Evolutionary conservation across 2,797 vertebrate species (phyloP).

Genomic region (Nasua narica): DNA sequence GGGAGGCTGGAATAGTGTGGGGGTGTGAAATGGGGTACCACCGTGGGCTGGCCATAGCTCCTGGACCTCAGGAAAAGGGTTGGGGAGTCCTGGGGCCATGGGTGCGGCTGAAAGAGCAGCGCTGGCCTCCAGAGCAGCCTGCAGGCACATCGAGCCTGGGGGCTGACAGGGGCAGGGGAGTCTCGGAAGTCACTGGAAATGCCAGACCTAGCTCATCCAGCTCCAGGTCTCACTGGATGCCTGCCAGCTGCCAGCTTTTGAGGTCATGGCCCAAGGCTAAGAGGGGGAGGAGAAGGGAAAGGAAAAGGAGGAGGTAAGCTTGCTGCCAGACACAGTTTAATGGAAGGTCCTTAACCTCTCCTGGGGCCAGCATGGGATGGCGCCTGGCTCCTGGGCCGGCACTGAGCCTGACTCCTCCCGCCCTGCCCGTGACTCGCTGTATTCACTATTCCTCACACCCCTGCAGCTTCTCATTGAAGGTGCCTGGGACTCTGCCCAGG

Average conservation of each 20-base stretch:
- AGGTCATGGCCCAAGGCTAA: neutral
- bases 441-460: neutral
- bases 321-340: neutral
- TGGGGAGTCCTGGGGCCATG: neutral
- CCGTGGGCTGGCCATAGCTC: neutral
- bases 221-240: neutral
- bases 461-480: neutral
- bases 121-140: neutral
- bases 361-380: neutral
- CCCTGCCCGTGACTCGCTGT: neutral
- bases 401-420: neutral
- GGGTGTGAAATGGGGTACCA: neutral
- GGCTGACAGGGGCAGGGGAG: neutral
- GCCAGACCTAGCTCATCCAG: neutral
- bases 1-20: neutral
- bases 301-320: neutral
- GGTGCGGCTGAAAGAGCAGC: neutral
- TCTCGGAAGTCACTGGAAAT: neutral
- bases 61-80: neutral
- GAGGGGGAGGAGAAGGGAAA: neutral
- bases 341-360: neutral
- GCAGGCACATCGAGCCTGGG: neutral
- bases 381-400: neutral
- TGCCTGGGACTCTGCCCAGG: neutral
- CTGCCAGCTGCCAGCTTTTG: constrained; percentile 25